These are phyloP conservation scores for Pteronura brasiliensis DNA, from an alignment of 2,113 vertebrate genomes.

Conservation along the genomic window DNA sequence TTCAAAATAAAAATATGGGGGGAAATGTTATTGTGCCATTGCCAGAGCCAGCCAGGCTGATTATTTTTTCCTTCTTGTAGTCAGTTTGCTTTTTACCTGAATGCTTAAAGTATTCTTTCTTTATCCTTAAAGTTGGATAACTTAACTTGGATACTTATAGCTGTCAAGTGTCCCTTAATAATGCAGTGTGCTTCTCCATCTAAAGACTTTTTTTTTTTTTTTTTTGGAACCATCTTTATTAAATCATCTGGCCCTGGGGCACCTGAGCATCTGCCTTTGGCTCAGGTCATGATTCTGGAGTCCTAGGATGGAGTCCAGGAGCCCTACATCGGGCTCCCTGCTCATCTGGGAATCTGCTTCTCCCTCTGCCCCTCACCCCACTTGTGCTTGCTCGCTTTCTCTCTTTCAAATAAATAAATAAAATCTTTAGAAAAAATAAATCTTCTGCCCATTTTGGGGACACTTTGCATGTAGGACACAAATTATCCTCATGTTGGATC, in stretches of 20 bases:
- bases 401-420: too few species aligned
- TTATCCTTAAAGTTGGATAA: neutral
- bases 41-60: neutral
- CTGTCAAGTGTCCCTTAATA: neutral
- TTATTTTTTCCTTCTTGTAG: neutral
- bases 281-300: too few species aligned
- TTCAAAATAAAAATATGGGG: neutral
- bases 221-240: neutral
- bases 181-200: neutral
- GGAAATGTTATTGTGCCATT: neutral
- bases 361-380: too few species aligned
- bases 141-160: neutral
- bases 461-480: neutral
- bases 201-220: neutral
- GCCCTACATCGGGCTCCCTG: too few species aligned
- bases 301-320: too few species aligned
- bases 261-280: too few species aligned
- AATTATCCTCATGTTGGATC: neutral
- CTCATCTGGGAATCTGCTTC: too few species aligned
- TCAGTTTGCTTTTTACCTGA: neutral
- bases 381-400: too few species aligned
- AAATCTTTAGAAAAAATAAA: neutral
- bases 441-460: neutral
- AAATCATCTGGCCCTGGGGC: neutral
- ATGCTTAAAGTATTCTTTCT: neutral